These are phyloP conservation scores for Erpobdella octoculata DNA, from an alignment of 2,888 invertebrate genomes.

Conservation along the genomic window DNA sequence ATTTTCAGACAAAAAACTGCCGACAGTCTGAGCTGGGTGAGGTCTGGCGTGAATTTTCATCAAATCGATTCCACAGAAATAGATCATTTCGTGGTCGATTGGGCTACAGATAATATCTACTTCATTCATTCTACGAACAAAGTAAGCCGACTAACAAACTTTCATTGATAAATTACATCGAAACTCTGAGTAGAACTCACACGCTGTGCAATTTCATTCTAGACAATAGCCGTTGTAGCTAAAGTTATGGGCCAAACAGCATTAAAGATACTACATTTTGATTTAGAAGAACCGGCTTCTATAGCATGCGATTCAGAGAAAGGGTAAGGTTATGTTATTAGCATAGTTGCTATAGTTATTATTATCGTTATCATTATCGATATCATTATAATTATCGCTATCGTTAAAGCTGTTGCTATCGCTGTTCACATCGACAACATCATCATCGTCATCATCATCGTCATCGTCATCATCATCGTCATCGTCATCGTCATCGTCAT, in stretches of 20 bases:
- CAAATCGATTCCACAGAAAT: no score
- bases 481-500: no score
- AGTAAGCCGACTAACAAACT: neutral
- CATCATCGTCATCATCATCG: no score
- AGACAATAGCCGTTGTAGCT: neutral
- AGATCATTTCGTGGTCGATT: neutral
- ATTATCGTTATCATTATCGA: no score
- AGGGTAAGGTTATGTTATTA: no score
- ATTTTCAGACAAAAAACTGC: neutral
- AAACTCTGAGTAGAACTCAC: neutral
- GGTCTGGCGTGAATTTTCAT: neutral
- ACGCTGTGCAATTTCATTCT: neutral
- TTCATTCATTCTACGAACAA: conserved; percentile 6
- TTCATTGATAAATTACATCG: neutral
- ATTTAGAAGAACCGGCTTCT: neutral
- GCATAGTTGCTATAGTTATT: no score
- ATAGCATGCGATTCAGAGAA: neutral
- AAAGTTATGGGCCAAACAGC: neutral
- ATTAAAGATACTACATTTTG: neutral
- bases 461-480: no score
- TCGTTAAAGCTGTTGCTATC: no score
- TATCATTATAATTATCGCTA: no score
- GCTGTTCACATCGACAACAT: no score
- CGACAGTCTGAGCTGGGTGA: neutral
- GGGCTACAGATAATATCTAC: conserved; percentile 2